Evolutionary conservation across 2,113 vertebrate genomes (phyloP), one percentile per base, ranked within the genome.

Genomic region (Eptesicus fuscus): DNA sequence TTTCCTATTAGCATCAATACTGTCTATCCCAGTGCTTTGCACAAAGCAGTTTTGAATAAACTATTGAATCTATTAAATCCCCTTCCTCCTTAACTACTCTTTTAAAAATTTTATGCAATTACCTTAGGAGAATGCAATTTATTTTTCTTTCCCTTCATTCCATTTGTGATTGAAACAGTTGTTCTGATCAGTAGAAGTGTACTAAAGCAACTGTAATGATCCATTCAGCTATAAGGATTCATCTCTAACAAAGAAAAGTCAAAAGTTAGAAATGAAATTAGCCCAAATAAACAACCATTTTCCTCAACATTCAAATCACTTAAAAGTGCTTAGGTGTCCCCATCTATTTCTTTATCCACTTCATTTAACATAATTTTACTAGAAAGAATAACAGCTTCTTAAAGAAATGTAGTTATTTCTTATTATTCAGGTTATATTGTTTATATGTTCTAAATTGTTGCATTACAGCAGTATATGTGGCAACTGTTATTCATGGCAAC

Each of bases 261-360:
- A 86, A 89, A 83, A 83, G 30, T 78, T 77, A 71, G 49, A 32
- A 93, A 37, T 82, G 22, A 91, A 95, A 90, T 92, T 85, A 82
- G 9, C 25, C 32, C 7, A 70, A 85, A 56, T 76, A 76, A 89
- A 47, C 49, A 44, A 78, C 25, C 10, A 89, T 77, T 92, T 88
- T 56, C 12, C 40, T 88, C 30, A 85, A 69, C 1, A 4, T 86
- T 93, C 83, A 35, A 88, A 44, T 91, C 12, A 83, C 44, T 78
- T 88, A 23, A n/a, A 93, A 91, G 14, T 95, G 67, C 59, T 63
- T 85, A 42, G 35, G 28, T 44, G 37, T 80, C 12, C 18, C 16
- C 47, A 87, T 13, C 20, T 86, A 94, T 79, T 79, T 59, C 37
- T 93, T 90, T 89, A 78, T 85, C 22, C 30, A 42, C 12, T 20